A percentile compares a stretch with the other conserved stretches of the same genome.
Evolutionary conservation across 1,140 invertebrate species (phyloP).

Genomic region (Ceratitis capitata): DNA sequence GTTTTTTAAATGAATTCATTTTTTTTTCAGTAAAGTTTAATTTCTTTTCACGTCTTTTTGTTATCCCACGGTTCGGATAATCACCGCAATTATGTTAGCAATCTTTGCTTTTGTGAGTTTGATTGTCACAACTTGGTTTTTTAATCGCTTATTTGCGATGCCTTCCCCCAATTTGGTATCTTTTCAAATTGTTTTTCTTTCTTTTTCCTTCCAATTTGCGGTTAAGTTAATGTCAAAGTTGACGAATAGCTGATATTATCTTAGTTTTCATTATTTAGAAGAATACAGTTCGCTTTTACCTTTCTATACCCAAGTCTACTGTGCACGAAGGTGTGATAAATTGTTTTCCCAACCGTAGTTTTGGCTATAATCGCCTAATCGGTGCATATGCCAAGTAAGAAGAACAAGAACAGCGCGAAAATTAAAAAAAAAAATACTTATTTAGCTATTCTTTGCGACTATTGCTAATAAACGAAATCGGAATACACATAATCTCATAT

Average conservation of each 20-base stretch:
- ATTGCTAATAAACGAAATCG: no score
- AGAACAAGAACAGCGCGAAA: no score
- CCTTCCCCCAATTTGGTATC: not conserved
- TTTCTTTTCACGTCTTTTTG: not conserved
- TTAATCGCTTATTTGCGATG: not conserved
- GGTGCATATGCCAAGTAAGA: no score
- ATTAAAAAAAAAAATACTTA: no score
- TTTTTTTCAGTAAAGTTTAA: no score
- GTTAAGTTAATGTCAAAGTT: conserved; percentile 2
- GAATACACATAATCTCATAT: no score
- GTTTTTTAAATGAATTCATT: no score
- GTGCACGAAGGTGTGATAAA: no score
- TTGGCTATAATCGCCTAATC: no score
- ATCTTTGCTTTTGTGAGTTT: not conserved
- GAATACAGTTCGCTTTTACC: not conserved
- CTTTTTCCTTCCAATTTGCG: not conserved
- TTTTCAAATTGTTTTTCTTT: not conserved
- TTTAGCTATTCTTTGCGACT: no score
- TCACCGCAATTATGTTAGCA: not conserved
- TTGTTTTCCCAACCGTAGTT: no score
- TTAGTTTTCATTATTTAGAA: not conserved
- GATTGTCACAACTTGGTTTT: not conserved
- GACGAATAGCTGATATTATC: not conserved
- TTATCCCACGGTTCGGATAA: not conserved
- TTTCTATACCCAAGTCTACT: no score